Percentiles rank a stretch among this genome's conserved stretches.
These are phyloP conservation scores for Campopleginae sp. DNA, from an alignment of 2,888 invertebrate genomes.

Conservation along the genomic window DNA sequence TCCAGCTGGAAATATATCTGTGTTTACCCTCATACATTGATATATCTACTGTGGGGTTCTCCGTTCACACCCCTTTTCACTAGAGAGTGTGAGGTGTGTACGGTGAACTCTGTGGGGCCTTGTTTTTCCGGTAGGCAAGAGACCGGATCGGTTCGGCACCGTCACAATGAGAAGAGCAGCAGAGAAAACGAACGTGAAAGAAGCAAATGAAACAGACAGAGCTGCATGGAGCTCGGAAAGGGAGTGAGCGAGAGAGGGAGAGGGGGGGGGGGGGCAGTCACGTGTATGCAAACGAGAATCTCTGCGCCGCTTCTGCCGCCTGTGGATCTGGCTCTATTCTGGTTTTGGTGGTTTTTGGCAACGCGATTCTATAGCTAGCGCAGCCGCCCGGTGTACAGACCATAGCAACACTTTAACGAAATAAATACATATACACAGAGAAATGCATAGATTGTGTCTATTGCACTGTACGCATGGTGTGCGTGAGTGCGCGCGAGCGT, in stretches of 20 bases:
- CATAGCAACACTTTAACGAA: slow-evolving; percentile 46
- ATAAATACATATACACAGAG: slow-evolving; percentile 12
- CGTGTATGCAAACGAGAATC: slow-evolving; percentile 66
- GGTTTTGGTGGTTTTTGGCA: slow-evolving; percentile 63
- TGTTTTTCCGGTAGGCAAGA: slow-evolving; percentile 47
- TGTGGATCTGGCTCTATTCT: slow-evolving; percentile 54
- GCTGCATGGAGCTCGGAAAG: slow-evolving; percentile 23
- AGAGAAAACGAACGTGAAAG: slow-evolving; percentile 47
- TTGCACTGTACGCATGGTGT: not conserved
- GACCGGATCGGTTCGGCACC: slow-evolving; percentile 33
- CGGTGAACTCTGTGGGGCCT: slow-evolving; percentile 36
- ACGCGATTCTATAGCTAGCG: slow-evolving; percentile 48
- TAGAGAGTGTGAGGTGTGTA: slow-evolving; percentile 33
- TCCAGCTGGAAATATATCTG: not conserved
- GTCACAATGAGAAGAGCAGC: slow-evolving; percentile 36
- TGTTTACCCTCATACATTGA: not conserved
- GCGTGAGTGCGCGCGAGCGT: not conserved
- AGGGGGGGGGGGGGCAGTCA: slow-evolving; percentile 36
- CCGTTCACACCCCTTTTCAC: slow-evolving; percentile 48
- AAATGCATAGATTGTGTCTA: not conserved
- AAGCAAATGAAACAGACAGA: slow-evolving; percentile 39
- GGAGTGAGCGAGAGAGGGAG: slow-evolving; percentile 29
- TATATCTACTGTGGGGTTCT: slow-evolving; percentile 48
- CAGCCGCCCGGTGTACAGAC: slow-evolving; percentile 49
- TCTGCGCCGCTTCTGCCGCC: slow-evolving; percentile 42